These are phyloP conservation scores for Druceiella hillmani DNA, from an alignment of 2,888 invertebrate genomes.

Conservation along the genomic window DNA sequence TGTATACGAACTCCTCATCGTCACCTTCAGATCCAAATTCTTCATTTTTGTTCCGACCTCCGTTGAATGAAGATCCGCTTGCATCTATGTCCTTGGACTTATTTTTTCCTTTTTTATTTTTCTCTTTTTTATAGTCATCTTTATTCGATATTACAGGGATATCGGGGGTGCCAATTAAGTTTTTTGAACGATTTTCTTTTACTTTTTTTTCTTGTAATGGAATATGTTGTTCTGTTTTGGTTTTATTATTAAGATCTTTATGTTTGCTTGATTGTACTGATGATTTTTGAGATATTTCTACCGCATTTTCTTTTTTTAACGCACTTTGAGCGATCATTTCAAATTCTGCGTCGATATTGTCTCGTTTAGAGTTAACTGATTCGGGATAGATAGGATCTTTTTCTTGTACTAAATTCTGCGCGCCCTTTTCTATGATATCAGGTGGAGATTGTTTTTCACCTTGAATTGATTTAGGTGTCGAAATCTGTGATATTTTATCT, in stretches of 20 bases:
- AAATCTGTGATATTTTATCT: too few relatives aligned
- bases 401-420: too few relatives aligned
- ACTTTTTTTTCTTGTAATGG: slow-evolving; percentile 26
- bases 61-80: slow-evolving; percentile 14
- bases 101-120: slow-evolving; percentile 35
- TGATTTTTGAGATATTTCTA: slow-evolving; percentile 1
- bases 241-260: neutral
- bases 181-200: slow-evolving; percentile 41
- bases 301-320: slow-evolving; percentile 1
- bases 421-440: too few relatives aligned
- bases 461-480: too few relatives aligned
- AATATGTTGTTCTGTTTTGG: neutral
- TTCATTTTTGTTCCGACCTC: slow-evolving; percentile 28
- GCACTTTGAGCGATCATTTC: too few relatives aligned
- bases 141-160: slow-evolving; percentile 52
- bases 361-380: too few relatives aligned
- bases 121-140: slow-evolving; percentile 48
- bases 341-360: too few relatives aligned
- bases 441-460: too few relatives aligned
- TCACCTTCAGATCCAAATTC: slow-evolving; percentile 43
- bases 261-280: slow-evolving; percentile 2
- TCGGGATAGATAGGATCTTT: too few relatives aligned
- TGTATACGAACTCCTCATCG: slow-evolving; percentile 56
- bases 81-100: neutral
- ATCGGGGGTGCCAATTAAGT: slow-evolving; percentile 49